Evolutionary conservation across 2,888 invertebrate genomes (phyloP).

Genomic region (Helobdella robusta): DNA sequence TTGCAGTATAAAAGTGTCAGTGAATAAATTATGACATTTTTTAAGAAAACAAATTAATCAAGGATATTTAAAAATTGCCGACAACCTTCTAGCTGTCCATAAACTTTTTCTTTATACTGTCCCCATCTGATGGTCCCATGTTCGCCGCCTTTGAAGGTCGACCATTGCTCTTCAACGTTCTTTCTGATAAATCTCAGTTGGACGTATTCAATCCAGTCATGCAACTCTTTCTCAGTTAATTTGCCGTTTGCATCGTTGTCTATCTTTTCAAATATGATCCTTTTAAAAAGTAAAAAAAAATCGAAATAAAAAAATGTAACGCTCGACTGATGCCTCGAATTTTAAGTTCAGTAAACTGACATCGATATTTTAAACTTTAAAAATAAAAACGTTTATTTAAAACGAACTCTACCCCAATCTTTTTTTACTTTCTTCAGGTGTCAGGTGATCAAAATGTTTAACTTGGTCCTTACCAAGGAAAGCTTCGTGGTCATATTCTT

Average conservation of each 20-base stretch:
- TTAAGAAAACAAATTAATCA: no score
- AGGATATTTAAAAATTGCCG: neutral
- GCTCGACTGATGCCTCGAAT: no score
- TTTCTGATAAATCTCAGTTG: slow-evolving; percentile 22
- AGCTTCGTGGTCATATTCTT: slow-evolving; percentile 22
- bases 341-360: neutral
- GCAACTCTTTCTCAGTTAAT: slow-evolving; percentile 14
- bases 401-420: slow-evolving; percentile 14
- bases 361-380: neutral
- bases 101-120: slow-evolving; percentile 26
- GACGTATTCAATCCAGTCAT: slow-evolving; percentile 23
- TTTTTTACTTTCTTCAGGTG: slow-evolving; percentile 22
- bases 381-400: neutral
- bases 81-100: slow-evolving; percentile 25
- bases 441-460: slow-evolving; percentile 5
- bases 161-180: slow-evolving; percentile 18
- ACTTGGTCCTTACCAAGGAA: slow-evolving; percentile 21
- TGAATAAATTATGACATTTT: no score
- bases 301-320: no score
- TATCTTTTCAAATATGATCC: slow-evolving; percentile 18
- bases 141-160: slow-evolving; percentile 8
- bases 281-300: no score
- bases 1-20: no score
- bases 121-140: slow-evolving; percentile 23
- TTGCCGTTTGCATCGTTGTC: slow-evolving; percentile 14